Base-by-base conservation (phyloP, 2,888 invertebrate species). In the Eudemis profundana region DNA sequence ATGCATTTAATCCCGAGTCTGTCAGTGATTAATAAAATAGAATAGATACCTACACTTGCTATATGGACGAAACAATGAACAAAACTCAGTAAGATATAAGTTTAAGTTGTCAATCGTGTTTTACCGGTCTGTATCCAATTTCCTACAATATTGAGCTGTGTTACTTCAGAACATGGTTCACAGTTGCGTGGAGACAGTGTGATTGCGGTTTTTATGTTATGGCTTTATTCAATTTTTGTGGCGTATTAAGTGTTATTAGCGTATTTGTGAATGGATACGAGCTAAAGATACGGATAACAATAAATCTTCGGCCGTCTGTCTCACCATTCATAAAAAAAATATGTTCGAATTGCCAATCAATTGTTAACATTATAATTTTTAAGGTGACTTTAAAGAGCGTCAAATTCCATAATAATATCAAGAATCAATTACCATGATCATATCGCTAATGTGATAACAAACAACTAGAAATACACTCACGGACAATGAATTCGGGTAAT, bases 191-290 rank as follows among this genome's bases (percentile, higher is more conserved):
- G 7, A 27, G 15, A 29, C 1, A 2, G 23, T 14, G 27, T 27
- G 40, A 29, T 29, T 49, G 56, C 36, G 49, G 50, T 46, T 57
- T 38, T 53, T 53, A 38, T 56, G 27, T 46, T 61, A 64, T 44
- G 17, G 15, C 64, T 51, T 56, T 51, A 64, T 64, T 44, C 44
- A 33, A 36, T 51, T 59, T 64, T 64, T 64, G 64, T 17, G 50
- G 42, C 51, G 33, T 14, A 64, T 59, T 42, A 64, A 64, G 23
- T 51, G 64, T 59, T 51, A 57, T 59, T 59, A 59, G 57, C 29
- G 21, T 33, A 33, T 21, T 36, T 46, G 33, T 50, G 44, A 46
- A 64, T 63, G 56, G 40, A 19, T 7, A 0, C 14, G 23, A 42
- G 14, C 46, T 40, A 44, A 44, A 23, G 36, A 36, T 59, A 23